phyloP scores from a whole-genome alignment of 1,140 invertebrate species.

The Nymphalis io region DNA sequence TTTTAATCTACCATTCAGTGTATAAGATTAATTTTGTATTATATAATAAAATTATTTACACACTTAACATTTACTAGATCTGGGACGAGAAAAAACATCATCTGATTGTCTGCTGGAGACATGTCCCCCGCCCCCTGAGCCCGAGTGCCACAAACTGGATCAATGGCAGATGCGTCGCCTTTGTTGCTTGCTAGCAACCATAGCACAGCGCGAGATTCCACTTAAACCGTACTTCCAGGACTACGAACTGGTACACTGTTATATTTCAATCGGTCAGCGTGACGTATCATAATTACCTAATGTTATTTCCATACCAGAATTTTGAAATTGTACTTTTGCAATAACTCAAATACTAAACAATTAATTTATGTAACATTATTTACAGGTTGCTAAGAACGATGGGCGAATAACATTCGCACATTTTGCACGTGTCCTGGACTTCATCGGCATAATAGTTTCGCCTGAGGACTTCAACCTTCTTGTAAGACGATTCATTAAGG shows the following conservation, averaged over 20 bases:
- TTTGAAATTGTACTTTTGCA: no score
- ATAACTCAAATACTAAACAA: no score
- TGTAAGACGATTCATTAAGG: constrained; percentile 85
- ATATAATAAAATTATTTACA: no score
- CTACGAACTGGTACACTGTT: constrained; percentile 83
- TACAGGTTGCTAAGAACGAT: constrained; percentile 85
- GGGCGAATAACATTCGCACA: constrained; percentile 86
- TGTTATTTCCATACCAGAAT: no score
- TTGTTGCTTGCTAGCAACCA: constrained; percentile 85
- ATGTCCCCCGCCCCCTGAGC: constrained; percentile 64
- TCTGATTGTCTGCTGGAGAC: constrained; percentile 79
- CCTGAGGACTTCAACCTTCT: constrained; percentile 85
- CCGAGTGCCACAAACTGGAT: constrained; percentile 79
- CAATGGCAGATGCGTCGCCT: constrained; percentile 82
- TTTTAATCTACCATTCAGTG: no score
- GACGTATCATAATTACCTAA: background rate
- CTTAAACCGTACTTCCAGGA: constrained; percentile 88
- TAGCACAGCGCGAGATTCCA: constrained; percentile 82
- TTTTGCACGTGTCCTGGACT: constrained; percentile 86
- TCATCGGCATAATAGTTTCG: constrained; percentile 83
- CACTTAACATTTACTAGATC: background rate
- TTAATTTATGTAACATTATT: background rate
- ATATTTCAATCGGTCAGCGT: background rate
- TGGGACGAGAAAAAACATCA: constrained; percentile 50
- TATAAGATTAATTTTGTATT: no score